Percentiles rank a stretch among this genome's conserved stretches.
These are phyloP conservation scores for Cynopterus brachyotis DNA, from an alignment of 2,113 vertebrate species.

Conservation along the genomic window DNA sequence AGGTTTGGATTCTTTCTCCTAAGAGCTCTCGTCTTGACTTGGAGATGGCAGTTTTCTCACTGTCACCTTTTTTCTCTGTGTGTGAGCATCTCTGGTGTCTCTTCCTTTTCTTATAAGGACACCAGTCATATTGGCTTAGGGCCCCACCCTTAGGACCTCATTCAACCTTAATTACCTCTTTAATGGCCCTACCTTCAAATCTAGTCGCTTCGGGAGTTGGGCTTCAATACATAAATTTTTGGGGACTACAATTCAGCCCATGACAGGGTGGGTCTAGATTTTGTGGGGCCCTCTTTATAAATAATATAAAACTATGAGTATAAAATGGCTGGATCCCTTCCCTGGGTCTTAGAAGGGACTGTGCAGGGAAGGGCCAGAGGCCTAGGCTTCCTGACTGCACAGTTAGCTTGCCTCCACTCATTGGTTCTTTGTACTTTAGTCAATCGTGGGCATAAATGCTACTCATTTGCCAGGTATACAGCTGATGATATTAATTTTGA, in stretches of 20 bases:
- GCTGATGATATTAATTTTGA: neutral
- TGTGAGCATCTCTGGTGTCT: too few species aligned
- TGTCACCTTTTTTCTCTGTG: neutral
- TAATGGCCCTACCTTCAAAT: neutral
- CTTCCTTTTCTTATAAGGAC: conserved; percentile 6
- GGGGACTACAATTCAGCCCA: neutral
- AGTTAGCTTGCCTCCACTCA: neutral
- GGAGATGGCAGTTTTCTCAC: neutral
- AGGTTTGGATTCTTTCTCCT: neutral
- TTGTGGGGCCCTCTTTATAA: neutral
- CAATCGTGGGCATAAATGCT: neutral
- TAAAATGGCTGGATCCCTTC: neutral
- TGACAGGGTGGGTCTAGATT: neutral
- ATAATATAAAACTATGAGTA: neutral
- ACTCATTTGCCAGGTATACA: neutral
- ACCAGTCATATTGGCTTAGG: neutral
- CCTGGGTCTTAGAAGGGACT: neutral
- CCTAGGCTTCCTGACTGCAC: neutral
- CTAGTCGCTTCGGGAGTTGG: neutral
- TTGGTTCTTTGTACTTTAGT: neutral
- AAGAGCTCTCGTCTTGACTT: neutral
- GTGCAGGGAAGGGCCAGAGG: neutral
- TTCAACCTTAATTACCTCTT: neutral
- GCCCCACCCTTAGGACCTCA: neutral
- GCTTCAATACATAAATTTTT: neutral